phyloP scores from a whole-genome alignment of 2,888 invertebrate species.

The Chrysopilus asiliformis region DNA sequence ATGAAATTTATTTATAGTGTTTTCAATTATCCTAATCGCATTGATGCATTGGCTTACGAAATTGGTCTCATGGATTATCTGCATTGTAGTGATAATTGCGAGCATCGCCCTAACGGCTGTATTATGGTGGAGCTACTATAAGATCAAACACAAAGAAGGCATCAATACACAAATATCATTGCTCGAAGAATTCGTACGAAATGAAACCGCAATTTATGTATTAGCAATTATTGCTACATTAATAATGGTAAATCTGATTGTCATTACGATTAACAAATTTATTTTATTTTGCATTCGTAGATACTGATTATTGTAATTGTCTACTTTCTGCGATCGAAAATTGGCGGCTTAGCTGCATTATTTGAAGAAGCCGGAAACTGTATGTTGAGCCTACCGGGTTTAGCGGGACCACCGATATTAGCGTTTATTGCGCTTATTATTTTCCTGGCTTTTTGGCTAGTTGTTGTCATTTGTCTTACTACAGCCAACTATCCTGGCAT shows the following conservation, averaged over 20 bases:
- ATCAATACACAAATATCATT: constrained; percentile 27
- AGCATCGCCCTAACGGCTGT: constrained; percentile 64
- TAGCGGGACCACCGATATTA: constrained; percentile 71
- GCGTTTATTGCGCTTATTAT: constrained; percentile 65
- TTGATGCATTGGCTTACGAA: constrained; percentile 73
- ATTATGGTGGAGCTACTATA: constrained; percentile 81
- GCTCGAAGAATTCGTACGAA: constrained; percentile 67
- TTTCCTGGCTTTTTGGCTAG: constrained; percentile 78
- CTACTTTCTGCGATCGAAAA: constrained; percentile 63
- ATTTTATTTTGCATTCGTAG: background rate
- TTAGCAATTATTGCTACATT: constrained; percentile 77
- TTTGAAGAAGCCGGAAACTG: constrained; percentile 86
- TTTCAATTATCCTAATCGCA: constrained; percentile 69
- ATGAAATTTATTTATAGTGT: no score
- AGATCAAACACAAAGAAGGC: constrained; percentile 43
- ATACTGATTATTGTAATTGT: constrained; percentile 55
- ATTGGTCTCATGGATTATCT: constrained; percentile 77
- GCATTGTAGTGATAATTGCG: constrained; percentile 62
- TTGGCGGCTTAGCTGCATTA: constrained; percentile 67
- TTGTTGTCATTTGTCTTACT: constrained; percentile 64
- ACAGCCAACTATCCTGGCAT: constrained; percentile 64
- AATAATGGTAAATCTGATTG: constrained; percentile 58
- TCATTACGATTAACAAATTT: constrained; percentile 4
- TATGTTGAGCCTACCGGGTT: constrained; percentile 66
- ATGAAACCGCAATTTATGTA: constrained; percentile 73